Percentiles rank a stretch among this genome's conserved stretches.
phyloP scores from a whole-genome alignment of 2,888 invertebrate species.

The Synergus gifuensis region DNA sequence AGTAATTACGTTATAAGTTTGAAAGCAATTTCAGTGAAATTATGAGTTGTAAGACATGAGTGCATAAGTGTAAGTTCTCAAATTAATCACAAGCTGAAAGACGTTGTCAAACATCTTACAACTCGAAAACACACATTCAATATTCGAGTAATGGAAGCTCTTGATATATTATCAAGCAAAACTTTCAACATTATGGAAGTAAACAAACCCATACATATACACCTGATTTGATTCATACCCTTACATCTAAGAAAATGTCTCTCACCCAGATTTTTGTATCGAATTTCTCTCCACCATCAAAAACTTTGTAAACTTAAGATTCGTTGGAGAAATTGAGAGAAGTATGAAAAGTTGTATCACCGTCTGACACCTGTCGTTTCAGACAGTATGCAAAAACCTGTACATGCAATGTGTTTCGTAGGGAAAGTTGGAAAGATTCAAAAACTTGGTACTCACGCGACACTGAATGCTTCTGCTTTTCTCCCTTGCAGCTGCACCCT shows the following conservation, averaged over 20 bases:
- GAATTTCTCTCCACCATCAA: neutral
- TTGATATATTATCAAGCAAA: conserved; percentile 15
- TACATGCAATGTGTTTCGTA: conserved; percentile 31
- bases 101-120: conserved; percentile 21
- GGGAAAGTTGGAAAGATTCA: conserved; percentile 31
- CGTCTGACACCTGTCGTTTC: conserved; percentile 25
- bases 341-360: neutral
- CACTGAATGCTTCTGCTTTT: conserved; percentile 28
- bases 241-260: neutral
- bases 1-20: neutral
- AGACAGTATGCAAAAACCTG: conserved; percentile 31
- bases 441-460: conserved; percentile 32
- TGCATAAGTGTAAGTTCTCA: neutral
- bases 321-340: neutral
- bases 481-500: conserved; percentile 31
- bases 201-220: conserved; percentile 22
- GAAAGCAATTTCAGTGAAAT: neutral
- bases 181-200: conserved; percentile 8
- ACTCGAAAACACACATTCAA: conserved; percentile 23
- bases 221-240: conserved; percentile 1
- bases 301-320: conserved; percentile 24
- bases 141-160: conserved; percentile 8
- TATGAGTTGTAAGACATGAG: neutral
- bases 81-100: conserved; percentile 22
- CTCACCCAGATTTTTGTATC: conserved; percentile 14